Base-by-base conservation (phyloP, 1,140 invertebrate genomes). In the Aphis craccivora region DNA sequence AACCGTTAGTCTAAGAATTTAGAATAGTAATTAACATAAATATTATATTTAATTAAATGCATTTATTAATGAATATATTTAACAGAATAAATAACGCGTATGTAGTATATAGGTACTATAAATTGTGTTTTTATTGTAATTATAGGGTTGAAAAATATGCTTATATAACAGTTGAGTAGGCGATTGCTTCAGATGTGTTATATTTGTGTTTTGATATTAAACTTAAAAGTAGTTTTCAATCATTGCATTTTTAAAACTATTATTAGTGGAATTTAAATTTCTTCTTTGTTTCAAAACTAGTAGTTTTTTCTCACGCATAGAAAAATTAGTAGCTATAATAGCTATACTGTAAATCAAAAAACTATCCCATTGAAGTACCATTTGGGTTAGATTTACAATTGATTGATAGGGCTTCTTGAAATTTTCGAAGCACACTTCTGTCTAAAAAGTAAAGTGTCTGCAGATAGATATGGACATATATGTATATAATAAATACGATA, bases 101-200 rank as follows among this genome's bases (percentile, higher is more conserved):
- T 55, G 55, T 25, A 55, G 23, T 8, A 8, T 7, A 7, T 53
- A 55, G 9, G 45, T 51, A 51, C 48, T 51, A 51, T 48, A 51
- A 51, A 51, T 51, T 51, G 14, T 51, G 18, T 51, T 20, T 60
- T 3, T 60, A 30, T 60, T 30, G 30, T 67, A 30, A 18, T 67
- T 14, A n/a, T n/a, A n/a, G 30, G 30, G 30, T 67, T 67, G 60
- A 67, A 67, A 67, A 67, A 55, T 55, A 25, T 25, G 55, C 55
- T 55, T 55, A 30, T 55, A 25, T 7, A 25, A 2, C 7, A 55
- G 55, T 55, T 51, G 48, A 51, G 18, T 51, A 51, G 25, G 11
- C 25, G 1, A 30, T 11, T 60, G 60, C 11, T n/a, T 30, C 9
- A 4, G 96, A 96, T 60, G 55, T 30, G 9, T 30, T n/a, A 14